Evolutionary conservation across 2,888 invertebrate species (phyloP), one percentile per base, ranked within the genome.

Genomic region (Ischnura elegans): DNA sequence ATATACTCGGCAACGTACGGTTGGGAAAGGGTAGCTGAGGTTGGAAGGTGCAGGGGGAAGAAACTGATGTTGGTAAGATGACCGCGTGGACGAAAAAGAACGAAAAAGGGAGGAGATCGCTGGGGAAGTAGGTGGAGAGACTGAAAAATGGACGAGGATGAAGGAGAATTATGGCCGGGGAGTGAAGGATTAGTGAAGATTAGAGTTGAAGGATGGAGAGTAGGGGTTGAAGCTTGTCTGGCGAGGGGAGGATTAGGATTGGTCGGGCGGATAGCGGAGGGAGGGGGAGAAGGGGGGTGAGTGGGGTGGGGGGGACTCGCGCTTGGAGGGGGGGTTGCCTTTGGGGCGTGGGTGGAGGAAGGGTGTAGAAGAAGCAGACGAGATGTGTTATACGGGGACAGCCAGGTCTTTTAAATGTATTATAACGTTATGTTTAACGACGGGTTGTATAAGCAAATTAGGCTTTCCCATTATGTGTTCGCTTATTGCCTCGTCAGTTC

Each of bases 391-490:
- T 19, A 76, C 90, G 42, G 86, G n/a, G 93, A 47, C 85, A 51
- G 61, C 66, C 45, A 61, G 93, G 85, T 94, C 94, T 94, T 94
- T n/a, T 94, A 93, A 51, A 93, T 45, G 66, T 93, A 93, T 29
- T 55, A 76, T 76, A 43, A 66, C 43, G 55, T 43, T 55, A 43
- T 90, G 55, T 66, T 43, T 43, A 61, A 90, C 43, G 90, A 90
- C 61, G 61, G 55, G 90, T 42, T 90, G 51, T 90, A 55, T 90
- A 90, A 90, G 90, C 90, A 90, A 61, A 61, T 61, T 61, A 61
- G 90, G 66, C 90, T 43, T 90, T 43, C 90, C 43, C 90, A 43
- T 61, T 61, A 66, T 61, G 90, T 43, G 90, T 43, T 90, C 61
- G 55, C 43, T 90, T 90, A n/a, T 90, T 90, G 55, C 61, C 25